These are phyloP conservation scores for Meda fulgida DNA, from an alignment of 2,797 vertebrate species.

Conservation along the genomic window DNA sequence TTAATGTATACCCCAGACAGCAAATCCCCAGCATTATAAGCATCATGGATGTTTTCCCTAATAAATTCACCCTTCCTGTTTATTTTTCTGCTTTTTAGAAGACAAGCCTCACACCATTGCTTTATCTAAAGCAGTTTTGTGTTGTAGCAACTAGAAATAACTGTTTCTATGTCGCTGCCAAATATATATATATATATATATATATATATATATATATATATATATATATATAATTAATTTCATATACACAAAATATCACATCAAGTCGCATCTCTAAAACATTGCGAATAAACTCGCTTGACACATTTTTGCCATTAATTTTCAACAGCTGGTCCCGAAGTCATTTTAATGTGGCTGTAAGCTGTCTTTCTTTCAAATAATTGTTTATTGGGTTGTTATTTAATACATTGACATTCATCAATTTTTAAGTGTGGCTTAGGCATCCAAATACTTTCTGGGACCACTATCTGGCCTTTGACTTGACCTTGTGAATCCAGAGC, in stretches of 20 bases:
- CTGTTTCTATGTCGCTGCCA: not conserved
- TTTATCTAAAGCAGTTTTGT: not conserved
- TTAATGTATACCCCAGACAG: constrained; percentile 45
- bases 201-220: too few species aligned
- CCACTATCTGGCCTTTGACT: constrained; percentile 1
- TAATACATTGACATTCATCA: constrained; percentile 1
- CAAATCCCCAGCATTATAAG: constrained; percentile 41
- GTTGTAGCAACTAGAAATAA: not conserved
- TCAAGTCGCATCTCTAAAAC: not conserved
- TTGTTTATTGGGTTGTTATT: not conserved
- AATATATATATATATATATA: not conserved
- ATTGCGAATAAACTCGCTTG: not conserved
- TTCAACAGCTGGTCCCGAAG: not conserved
- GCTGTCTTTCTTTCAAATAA: not conserved
- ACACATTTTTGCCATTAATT: not conserved
- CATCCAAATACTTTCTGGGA: not conserved
- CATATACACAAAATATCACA: not conserved
- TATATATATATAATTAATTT: too few species aligned
- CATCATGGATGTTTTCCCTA: not conserved
- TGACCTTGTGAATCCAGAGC: constrained; percentile 36
- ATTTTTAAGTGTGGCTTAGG: not conserved
- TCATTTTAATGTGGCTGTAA: not conserved
- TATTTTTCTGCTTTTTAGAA: constrained; percentile 24
- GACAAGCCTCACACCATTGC: not conserved
- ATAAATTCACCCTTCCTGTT: constrained; percentile 24